Evolutionary conservation across 2,113 vertebrate genomes (phyloP).

Genomic region (Pavo muticus): DNA sequence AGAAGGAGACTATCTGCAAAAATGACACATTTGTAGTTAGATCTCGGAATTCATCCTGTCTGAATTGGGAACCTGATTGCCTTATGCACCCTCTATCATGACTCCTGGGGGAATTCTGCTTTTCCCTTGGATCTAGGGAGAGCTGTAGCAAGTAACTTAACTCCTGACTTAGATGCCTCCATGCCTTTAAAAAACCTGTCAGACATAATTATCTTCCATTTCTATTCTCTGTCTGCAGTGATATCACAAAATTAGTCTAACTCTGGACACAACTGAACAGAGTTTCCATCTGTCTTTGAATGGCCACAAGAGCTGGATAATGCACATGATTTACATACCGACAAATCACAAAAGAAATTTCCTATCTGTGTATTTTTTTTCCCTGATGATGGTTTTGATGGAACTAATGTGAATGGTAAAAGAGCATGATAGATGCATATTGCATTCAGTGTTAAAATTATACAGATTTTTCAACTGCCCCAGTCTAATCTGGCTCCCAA

Average conservation of each 20-base stretch:
- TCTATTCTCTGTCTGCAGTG: background rate
- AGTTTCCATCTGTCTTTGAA: background rate
- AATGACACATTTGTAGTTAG: background rate
- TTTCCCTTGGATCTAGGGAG: accelerated
- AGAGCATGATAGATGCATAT: background rate
- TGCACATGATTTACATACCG: background rate
- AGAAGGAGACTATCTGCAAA: background rate
- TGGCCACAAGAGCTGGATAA: background rate
- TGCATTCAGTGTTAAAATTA: background rate
- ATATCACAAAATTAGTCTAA: background rate
- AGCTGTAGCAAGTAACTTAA: background rate
- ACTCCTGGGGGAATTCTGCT: background rate
- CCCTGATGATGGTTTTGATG: background rate
- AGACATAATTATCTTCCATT: background rate
- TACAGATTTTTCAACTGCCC: background rate
- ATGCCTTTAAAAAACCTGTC: background rate
- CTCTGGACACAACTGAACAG: background rate
- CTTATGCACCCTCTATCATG: background rate
- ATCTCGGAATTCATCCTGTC: background rate
- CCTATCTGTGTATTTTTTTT: background rate
- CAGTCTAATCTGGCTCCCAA: background rate
- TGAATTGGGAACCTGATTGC: background rate
- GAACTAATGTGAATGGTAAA: background rate
- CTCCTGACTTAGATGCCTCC: background rate
- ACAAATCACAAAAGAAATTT: background rate